Base-by-base conservation (phyloP, 2,888 invertebrate species). In the Brachyptera putata region DNA sequence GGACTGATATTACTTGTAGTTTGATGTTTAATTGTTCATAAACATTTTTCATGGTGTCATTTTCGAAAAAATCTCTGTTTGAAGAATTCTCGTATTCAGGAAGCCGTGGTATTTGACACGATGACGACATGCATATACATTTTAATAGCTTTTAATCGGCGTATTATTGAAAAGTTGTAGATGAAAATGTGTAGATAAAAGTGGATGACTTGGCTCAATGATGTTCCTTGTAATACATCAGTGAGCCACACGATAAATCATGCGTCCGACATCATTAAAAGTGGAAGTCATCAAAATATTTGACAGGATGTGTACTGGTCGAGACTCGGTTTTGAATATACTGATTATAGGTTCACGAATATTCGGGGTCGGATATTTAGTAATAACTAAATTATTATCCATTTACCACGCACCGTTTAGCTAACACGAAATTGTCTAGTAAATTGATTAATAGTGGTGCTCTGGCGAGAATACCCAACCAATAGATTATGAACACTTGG, bases 321-420 rank as follows among this genome's bases (percentile, higher is more conserved):
- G 30, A 5, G 30, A 5, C 11, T 30, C 30, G 30, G 11, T 11
- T 7, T 34, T 4, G 39, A 39, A 14, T 4, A 43, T 18, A 2
- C 9, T 43, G 43, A 43, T 43, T 43, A 43, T 43, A 16, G 39
- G 43, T 37, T 16, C 43, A 30, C 43, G 21, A 21, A 16, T 16
- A 21, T 43, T 18, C 16, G 43, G 43, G 18, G 21, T 2, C 16
- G 43, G 43, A 43, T 43, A 43, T 43, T 43, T 43, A 43, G 43
- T 43, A 43, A 43, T 43, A 43, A 43, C 43, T 43, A 43, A 43
- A 43, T 43, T 43, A 43, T 43, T 43, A 43, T 43, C 43, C 43
- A 43, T 43, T 43, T 43, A 43, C 43, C 11, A 43, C 43, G 21
- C 21, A 11, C 39, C 43, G 43, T n/a, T 43, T 43, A 18, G 11